phyloP scores from a whole-genome alignment of 1,140 invertebrate genomes.

The Drosophila repleta region DNA sequence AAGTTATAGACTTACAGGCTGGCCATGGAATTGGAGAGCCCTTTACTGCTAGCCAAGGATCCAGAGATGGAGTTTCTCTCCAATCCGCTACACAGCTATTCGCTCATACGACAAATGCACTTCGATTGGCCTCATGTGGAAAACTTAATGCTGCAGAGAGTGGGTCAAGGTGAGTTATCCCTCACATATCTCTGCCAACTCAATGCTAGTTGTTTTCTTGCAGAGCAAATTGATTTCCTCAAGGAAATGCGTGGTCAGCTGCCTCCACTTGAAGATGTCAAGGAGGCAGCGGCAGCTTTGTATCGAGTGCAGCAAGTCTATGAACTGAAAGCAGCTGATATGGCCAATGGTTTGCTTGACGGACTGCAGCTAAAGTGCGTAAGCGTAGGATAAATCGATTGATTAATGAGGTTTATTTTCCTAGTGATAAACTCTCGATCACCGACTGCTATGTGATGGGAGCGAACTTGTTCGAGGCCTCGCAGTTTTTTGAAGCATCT shows the following conservation, averaged over 20 bases:
- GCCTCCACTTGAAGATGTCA: constrained; percentile 92
- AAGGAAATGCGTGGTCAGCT: constrained; percentile 88
- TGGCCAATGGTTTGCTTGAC: constrained; percentile 93
- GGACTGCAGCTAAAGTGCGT: constrained; percentile 91
- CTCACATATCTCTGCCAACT: background rate
- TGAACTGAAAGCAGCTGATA: constrained; percentile 91
- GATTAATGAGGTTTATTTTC: too few species aligned
- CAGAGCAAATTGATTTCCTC: constrained; percentile 87
- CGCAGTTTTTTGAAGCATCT: background rate
- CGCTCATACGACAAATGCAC: constrained; percentile 51
- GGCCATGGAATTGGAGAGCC: constrained; percentile 4
- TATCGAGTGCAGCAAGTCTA: constrained; percentile 97
- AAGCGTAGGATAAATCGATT: too few species aligned
- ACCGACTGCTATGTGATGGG: constrained; percentile 49
- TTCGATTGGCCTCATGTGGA: constrained; percentile 44
- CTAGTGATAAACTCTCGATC: constrained; percentile 29
- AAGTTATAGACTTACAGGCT: constrained; percentile 18
- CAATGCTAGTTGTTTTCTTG: background rate
- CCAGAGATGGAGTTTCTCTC: constrained; percentile 50
- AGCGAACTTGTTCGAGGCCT: constrained; percentile 4
- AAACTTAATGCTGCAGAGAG: constrained; percentile 9
- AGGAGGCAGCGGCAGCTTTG: constrained; percentile 94
- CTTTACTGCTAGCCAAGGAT: constrained; percentile 19
- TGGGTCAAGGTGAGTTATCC: constrained; percentile 82
- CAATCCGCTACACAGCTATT: constrained; percentile 57